Percentiles rank a stretch among this genome's conserved stretches.
Conservation (phyloP, 2,888 invertebrate genomes). For the Erebia palarica region DNA sequence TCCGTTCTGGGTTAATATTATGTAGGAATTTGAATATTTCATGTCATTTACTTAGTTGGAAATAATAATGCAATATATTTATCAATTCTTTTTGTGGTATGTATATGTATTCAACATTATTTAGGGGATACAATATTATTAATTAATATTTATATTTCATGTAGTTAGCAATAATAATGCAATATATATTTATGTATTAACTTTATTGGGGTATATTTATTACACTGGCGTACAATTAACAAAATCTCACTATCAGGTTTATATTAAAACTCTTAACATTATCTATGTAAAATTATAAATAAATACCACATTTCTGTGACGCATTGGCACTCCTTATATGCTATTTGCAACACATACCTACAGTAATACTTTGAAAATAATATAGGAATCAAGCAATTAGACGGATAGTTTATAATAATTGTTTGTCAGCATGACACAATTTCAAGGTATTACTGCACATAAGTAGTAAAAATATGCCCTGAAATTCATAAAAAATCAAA, state of each 20-base stretch:
- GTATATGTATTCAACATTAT: too few species aligned
- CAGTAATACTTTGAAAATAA: conserved; percentile 14
- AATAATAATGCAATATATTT: too few species aligned
- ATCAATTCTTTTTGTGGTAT: too few species aligned
- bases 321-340: conserved; percentile 67
- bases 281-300: conserved; percentile 67
- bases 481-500: conserved; percentile 3
- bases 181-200: conserved; percentile 34
- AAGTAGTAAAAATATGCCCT: conserved; percentile 28
- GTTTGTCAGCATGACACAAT: neutral
- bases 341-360: conserved; percentile 33
- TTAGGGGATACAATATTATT: too few species aligned
- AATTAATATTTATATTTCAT: neutral
- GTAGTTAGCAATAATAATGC: conserved; percentile 28
- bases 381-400: conserved; percentile 7
- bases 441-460: conserved; percentile 15
- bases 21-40: neutral
- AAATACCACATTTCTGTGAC: conserved; percentile 63
- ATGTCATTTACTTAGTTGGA: neutral
- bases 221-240: conserved; percentile 49
- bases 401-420: conserved; percentile 5
- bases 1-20: neutral
- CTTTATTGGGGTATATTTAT: conserved; percentile 42
- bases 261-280: conserved; percentile 73
- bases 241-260: conserved; percentile 64